Percentiles rank a stretch among this genome's conserved stretches.
Evolutionary conservation across 2,888 invertebrate species (phyloP).

Genomic region (Mayetiola destructor): DNA sequence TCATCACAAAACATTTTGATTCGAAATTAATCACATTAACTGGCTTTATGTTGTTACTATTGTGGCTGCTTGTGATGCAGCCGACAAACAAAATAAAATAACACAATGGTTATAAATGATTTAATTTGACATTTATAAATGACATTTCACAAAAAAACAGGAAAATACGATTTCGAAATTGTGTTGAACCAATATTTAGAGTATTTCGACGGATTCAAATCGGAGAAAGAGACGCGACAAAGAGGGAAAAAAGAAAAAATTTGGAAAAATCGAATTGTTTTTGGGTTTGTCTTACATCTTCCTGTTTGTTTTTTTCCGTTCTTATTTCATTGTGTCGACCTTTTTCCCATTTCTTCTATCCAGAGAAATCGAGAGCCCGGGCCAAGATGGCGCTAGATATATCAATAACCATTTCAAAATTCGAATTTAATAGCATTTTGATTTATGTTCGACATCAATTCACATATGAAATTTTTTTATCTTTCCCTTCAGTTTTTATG

Average conservation of each 20-base stretch:
- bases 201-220: no score
- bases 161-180: no score
- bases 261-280: slow-evolving; percentile 3
- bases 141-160: not conserved
- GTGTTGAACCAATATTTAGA: no score
- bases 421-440: slow-evolving; percentile 8
- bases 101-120: slow-evolving; percentile 2
- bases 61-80: not conserved
- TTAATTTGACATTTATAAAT: slow-evolving; percentile 12
- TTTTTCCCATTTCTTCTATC: no score
- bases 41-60: not conserved
- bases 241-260: no score
- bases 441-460: slow-evolving; percentile 1
- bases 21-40: slow-evolving; percentile 3
- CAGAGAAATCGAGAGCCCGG: no score
- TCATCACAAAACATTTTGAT: not conserved
- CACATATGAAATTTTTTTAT: no score
- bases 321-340: no score
- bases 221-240: no score
- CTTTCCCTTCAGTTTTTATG: no score
- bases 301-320: not conserved
- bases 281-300: not conserved
- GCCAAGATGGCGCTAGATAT: no score
- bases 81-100: not conserved
- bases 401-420: slow-evolving; percentile 5